Conservation (phyloP, 2,888 invertebrate genomes). For the Drosophila gaucha region DNA sequence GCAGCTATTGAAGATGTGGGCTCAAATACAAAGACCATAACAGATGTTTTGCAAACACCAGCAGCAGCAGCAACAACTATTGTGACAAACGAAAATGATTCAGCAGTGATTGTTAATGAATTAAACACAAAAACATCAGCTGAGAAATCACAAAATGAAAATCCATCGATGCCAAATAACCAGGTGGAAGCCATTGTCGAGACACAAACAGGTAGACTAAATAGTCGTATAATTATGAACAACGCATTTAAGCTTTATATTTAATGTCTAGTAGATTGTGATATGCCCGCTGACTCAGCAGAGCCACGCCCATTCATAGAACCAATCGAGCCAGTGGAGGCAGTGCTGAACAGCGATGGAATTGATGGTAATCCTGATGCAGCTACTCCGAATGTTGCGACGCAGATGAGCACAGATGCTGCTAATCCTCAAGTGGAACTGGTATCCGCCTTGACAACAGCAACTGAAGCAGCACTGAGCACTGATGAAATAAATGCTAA, state of each 20-base stretch:
- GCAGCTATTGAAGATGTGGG: background rate
- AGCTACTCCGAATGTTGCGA: background rate
- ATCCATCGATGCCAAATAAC: background rate
- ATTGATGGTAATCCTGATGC: background rate
- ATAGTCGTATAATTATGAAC: background rate
- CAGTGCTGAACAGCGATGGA: background rate
- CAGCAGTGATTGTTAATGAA: background rate
- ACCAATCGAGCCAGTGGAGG: too few species aligned
- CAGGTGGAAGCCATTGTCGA: background rate
- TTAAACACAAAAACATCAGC: constrained; percentile 2
- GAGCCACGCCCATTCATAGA: background rate
- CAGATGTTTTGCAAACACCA: background rate
- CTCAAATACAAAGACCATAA: constrained; percentile 1
- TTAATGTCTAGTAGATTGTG: background rate
- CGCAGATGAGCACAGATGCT: background rate
- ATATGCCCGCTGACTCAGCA: background rate
- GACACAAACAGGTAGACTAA: constrained; percentile 39
- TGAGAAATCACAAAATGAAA: background rate
- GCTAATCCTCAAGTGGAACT: background rate
- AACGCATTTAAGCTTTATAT: background rate
- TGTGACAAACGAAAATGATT: constrained; percentile 1
- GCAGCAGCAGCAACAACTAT: background rate
- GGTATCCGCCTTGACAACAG: background rate
- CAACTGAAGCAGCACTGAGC: background rate
- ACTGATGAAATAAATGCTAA: too few species aligned